These are phyloP conservation scores for Brachionus rotundiformis DNA, from an alignment of 1,140 invertebrate species.

Conservation along the genomic window DNA sequence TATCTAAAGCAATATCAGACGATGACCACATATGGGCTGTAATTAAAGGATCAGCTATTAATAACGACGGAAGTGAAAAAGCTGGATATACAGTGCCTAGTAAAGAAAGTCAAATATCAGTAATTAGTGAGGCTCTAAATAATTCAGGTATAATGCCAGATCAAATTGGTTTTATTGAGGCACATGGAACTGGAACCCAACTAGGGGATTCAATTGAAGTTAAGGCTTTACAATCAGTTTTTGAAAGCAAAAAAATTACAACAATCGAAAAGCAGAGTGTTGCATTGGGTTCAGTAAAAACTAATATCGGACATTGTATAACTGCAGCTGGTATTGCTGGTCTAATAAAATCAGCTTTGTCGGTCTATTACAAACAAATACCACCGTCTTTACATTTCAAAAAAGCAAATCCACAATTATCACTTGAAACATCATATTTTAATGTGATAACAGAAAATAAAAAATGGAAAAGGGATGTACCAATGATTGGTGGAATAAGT, in stretches of 20 bases:
- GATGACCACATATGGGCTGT: not conserved
- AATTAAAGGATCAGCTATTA: not conserved
- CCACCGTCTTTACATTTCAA: not conserved
- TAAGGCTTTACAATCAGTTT: not conserved
- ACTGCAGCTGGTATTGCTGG: constrained; percentile 27
- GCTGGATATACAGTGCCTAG: not conserved
- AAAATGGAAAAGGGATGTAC: not conserved
- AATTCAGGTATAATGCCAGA: not conserved
- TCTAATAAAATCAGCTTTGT: constrained; percentile 20
- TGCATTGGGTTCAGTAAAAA: constrained; percentile 36
- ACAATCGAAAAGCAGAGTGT: not conserved
- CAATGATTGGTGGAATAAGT: not conserved
- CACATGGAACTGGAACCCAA: constrained; percentile 9
- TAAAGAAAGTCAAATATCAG: not conserved
- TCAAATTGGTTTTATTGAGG: constrained; percentile 15
- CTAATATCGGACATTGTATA: constrained; percentile 42
- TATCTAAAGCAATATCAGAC: not conserved
- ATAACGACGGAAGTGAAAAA: not conserved
- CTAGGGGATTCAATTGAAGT: constrained; percentile 1
- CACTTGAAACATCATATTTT: not conserved
- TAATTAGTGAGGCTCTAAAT: not conserved
- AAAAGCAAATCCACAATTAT: not conserved
- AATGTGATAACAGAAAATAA: not conserved
- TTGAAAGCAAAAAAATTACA: not conserved
- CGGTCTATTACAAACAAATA: not conserved